Percentiles rank a stretch among this genome's conserved stretches.
Conservation (phyloP, 2,113 vertebrate genomes). For the Engystomops pustulosus region DNA sequence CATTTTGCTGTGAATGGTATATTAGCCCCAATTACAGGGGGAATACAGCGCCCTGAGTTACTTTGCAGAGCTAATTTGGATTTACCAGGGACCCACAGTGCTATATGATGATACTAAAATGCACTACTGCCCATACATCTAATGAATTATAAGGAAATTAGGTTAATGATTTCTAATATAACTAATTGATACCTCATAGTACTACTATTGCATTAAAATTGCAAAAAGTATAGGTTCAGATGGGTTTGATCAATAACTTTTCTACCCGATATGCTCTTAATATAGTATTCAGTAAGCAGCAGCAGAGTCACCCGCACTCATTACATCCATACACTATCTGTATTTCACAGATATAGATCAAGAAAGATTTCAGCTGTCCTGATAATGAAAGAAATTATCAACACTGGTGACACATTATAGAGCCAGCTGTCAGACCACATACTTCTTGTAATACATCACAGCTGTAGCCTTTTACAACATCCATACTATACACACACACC, state of each 20-base stretch:
- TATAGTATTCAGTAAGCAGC: slow-evolving; percentile 17
- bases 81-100: too few species aligned
- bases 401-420: slow-evolving; percentile 51
- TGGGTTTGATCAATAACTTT: neutral
- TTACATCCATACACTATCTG: slow-evolving; percentile 23
- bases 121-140: neutral
- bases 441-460: slow-evolving; percentile 56
- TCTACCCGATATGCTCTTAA: neutral
- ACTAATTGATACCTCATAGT: neutral
- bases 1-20: too few species aligned
- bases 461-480: slow-evolving; percentile 42
- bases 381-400: slow-evolving; percentile 58
- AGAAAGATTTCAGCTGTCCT: slow-evolving; percentile 57
- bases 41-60: too few species aligned
- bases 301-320: neutral
- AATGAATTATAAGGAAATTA: neutral
- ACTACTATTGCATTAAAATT: neutral
- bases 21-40: too few species aligned
- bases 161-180: neutral
- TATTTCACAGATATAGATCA: slow-evolving; percentile 57
- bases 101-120: neutral
- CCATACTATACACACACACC: slow-evolving; percentile 14
- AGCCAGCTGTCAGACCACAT: slow-evolving; percentile 53
- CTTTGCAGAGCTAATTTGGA: too few species aligned
- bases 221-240: neutral